Base-by-base conservation (phyloP, 1,140 invertebrate genomes). In the Psilanteris sp. region DNA sequence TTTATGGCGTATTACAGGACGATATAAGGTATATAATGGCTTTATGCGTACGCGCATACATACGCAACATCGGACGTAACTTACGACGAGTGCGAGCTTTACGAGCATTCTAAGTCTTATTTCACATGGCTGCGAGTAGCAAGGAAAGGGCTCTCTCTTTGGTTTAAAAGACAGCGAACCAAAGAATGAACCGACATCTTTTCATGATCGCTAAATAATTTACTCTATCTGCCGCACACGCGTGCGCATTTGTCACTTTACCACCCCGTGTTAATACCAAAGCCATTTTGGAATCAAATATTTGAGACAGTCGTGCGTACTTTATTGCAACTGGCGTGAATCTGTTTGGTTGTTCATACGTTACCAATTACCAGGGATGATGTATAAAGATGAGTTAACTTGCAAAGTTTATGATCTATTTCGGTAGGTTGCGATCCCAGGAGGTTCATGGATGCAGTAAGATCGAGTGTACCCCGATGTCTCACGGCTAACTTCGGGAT, bases 1-100 rank as follows among this genome's bases (percentile, higher is more conserved):
- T 83, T 84, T 85, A 83, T 82, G 79, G 83, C 76, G 76, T 81
- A 84, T 84, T 83, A 84, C 77, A 77, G 77, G 73, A 81, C 79
- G 75, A 79, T 80, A 80, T 79, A 80, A 79, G 78, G 77, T 80
- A 83, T 81, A 82, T 83, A 82, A 83, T 83, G 77, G 79, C 72
- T 82, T 82, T 82, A 84, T 83, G 81, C 81, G 81, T 84, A 73
- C 34, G 73, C 62, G 75, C 37, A 61, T 61, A 46, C 44, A 39
- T 61, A 18, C 36, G 20, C 46, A n/a, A 11, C 4, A 22, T 70
- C 36, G 71, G 66, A 73, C 61, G 55, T 84, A 82, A 83, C 61
- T 84, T 82, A 81, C 72, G 74, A 61, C 71, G 64, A 44, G 62
- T 64, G 73, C 50, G 10, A 66, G 72, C 44, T 83, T 84, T 84